Percentiles rank a stretch among this genome's conserved stretches.
phyloP scores from a whole-genome alignment of 2,888 invertebrate genomes.

The Apodemia hepburni region DNA sequence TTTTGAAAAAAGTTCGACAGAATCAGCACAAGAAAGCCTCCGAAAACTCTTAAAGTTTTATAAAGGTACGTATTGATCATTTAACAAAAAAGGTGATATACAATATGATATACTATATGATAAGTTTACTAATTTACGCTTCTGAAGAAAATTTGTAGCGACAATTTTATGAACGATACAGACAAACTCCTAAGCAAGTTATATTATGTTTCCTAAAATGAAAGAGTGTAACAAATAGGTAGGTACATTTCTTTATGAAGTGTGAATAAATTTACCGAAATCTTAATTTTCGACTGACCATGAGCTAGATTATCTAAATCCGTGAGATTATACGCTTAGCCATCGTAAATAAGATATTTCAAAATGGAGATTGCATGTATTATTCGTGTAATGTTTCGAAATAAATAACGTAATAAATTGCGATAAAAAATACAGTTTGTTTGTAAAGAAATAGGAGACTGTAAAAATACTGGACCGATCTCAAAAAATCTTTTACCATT shows the following conservation, averaged over 20 bases:
- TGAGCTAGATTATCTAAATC: conserved; percentile 6
- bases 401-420: neutral
- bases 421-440: neutral
- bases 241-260: neutral
- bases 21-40: too few species aligned
- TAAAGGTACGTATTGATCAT: too few species aligned
- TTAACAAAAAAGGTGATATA: too few species aligned
- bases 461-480: too few species aligned
- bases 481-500: too few species aligned
- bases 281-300: conserved; percentile 1
- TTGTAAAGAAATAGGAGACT: neutral
- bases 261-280: neutral
- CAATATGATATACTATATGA: too few species aligned
- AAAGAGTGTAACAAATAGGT: neutral
- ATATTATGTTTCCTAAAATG: neutral
- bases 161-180: neutral
- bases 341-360: neutral
- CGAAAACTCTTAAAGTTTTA: too few species aligned
- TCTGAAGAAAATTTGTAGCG: too few species aligned
- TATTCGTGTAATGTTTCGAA: neutral
- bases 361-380: neutral
- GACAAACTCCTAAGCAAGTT: neutral
- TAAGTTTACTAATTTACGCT: too few species aligned
- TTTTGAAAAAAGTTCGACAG: too few species aligned
- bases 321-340: neutral